Evolutionary conservation across 2,797 vertebrate species (phyloP).

Genomic region (Champsocephalus gunnari): DNA sequence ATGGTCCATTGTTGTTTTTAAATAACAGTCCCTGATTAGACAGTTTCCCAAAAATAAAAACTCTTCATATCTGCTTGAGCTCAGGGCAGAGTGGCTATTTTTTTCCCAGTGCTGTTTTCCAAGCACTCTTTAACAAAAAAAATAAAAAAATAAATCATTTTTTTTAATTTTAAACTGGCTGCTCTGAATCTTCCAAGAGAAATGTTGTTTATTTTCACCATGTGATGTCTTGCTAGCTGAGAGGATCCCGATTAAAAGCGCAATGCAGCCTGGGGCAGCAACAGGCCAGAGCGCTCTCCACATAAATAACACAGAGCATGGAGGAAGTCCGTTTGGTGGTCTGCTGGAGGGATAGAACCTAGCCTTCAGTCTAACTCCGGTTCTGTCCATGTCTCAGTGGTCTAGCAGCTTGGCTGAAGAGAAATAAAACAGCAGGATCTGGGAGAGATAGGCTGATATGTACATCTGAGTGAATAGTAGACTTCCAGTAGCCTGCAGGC

Average conservation of each 20-base stretch:
- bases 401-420: slow-evolving; percentile 68
- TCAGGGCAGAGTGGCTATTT: slow-evolving; percentile 36
- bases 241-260: slow-evolving; percentile 74
- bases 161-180: slow-evolving; percentile 67
- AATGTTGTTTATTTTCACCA: slow-evolving; percentile 77
- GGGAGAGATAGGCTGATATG: slow-evolving; percentile 71
- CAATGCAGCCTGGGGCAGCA: slow-evolving; percentile 73
- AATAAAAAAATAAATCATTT: slow-evolving; percentile 20
- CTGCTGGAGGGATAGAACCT: slow-evolving; percentile 78
- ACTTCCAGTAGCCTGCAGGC: slow-evolving; percentile 69
- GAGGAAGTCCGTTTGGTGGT: slow-evolving; percentile 80
- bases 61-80: slow-evolving; percentile 49
- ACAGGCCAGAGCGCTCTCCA: slow-evolving; percentile 74
- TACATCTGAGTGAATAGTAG: slow-evolving; percentile 72
- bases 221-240: slow-evolving; percentile 76
- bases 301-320: slow-evolving; percentile 81
- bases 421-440: slow-evolving; percentile 76
- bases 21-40: slow-evolving; percentile 74
- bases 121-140: slow-evolving; percentile 38
- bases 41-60: slow-evolving; percentile 69
- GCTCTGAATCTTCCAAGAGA: slow-evolving; percentile 64
- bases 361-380: slow-evolving; percentile 60
- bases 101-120: slow-evolving; percentile 53
- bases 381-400: slow-evolving; percentile 68
- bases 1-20: slow-evolving; percentile 77